phyloP scores from a whole-genome alignment of 2,888 invertebrate species.

The Tiphia femorata region DNA sequence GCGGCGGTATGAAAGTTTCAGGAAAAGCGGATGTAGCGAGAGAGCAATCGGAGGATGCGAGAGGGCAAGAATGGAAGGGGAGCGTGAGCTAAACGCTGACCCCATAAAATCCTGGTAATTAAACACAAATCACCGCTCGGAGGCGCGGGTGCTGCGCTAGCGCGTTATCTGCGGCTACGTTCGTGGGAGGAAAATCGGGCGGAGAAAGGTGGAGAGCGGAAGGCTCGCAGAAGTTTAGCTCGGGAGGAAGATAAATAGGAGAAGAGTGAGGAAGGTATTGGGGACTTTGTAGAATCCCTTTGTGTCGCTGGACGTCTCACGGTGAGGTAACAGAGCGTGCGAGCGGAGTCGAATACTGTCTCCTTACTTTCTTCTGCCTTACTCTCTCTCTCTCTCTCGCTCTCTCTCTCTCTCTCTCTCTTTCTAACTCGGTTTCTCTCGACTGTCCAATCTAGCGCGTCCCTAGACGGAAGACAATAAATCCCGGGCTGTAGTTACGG shows the following conservation, averaged over 20 bases:
- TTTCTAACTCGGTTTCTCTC: no score
- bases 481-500: constrained; percentile 28
- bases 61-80: background rate
- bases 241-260: constrained; percentile 32
- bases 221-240: constrained; percentile 25
- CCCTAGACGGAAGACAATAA: constrained; percentile 33
- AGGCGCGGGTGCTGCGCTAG: constrained; percentile 30
- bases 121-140: constrained; percentile 53
- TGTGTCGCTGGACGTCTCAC: constrained; percentile 17
- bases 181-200: background rate
- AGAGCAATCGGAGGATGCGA: background rate
- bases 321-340: constrained; percentile 5
- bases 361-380: constrained; percentile 7
- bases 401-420: no score
- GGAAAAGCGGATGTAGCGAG: background rate
- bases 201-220: constrained; percentile 6
- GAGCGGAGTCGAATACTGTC: background rate
- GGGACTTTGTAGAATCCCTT: constrained; percentile 4
- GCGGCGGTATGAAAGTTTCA: background rate
- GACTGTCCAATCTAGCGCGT: no score
- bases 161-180: constrained; percentile 6
- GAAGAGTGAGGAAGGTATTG: constrained; percentile 14
- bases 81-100: constrained; percentile 30
- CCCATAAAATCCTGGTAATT: constrained; percentile 45
- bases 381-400: no score